Evolutionary conservation across 2,888 invertebrate species (phyloP).

Genomic region (Apodemia hepburni): DNA sequence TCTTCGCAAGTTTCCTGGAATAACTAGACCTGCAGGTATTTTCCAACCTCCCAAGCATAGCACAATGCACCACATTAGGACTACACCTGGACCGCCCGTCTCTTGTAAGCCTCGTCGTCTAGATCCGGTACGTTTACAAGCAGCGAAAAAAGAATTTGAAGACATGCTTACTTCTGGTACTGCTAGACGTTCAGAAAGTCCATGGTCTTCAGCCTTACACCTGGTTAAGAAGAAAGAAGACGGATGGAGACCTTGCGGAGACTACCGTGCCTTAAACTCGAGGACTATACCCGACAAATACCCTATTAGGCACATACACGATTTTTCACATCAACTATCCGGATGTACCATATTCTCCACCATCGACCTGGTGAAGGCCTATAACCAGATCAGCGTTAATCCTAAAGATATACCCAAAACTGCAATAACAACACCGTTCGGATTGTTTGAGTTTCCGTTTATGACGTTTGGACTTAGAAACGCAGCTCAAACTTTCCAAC

Average conservation of each 20-base stretch:
- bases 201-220: slow-evolving; percentile 27
- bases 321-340: slow-evolving; percentile 21
- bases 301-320: slow-evolving; percentile 23
- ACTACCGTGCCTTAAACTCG: slow-evolving; percentile 13
- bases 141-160: slow-evolving; percentile 31
- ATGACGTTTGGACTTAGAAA: slow-evolving; percentile 1
- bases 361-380: slow-evolving; percentile 35
- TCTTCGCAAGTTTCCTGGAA: too few species aligned
- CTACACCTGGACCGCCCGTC: too few species aligned
- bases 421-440: neutral
- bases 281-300: slow-evolving; percentile 23
- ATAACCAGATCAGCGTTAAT: slow-evolving; percentile 44
- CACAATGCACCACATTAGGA: too few species aligned
- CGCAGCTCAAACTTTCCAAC: neutral
- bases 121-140: slow-evolving; percentile 25
- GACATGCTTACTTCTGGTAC: slow-evolving; percentile 30
- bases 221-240: neutral
- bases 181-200: slow-evolving; percentile 27
- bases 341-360: slow-evolving; percentile 23
- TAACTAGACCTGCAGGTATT: too few species aligned
- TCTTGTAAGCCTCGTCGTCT: slow-evolving; percentile 25
- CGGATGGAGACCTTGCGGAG: slow-evolving; percentile 17
- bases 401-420: slow-evolving; percentile 24
- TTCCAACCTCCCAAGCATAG: too few species aligned
- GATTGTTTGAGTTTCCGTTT: neutral